Evolutionary conservation across 1,140 invertebrate genomes (phyloP), one percentile per base, ranked within the genome.

Genomic region (Ceratina calcarata): DNA sequence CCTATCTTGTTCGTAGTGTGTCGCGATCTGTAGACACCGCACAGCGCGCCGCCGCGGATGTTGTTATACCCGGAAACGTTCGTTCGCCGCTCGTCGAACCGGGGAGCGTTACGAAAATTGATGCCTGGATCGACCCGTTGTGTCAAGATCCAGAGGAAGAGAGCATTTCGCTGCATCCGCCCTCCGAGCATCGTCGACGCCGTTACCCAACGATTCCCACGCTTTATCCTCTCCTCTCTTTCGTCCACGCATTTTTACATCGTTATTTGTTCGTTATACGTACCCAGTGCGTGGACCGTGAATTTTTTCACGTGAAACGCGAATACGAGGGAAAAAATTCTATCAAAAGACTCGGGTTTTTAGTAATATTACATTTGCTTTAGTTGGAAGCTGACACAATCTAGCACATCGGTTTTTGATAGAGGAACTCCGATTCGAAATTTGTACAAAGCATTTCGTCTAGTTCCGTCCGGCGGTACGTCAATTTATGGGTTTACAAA

Each of bases 1-100:
- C 82, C 78, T 80, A 84, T 84, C 81, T 68, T 79, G 83, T 80
- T 75, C 78, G 82, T 83, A 84, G 81, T 84, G 73, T 73, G 75
- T 73, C 58, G 82, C 73, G 78, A 76, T 71, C 72, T 75, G 68
- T 62, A 76, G 84, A 67, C 60, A 70, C 62, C 61, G 60, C 37
- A 45, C 6, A 45, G 37, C 37, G 37, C 37, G 37, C 37, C 37
- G 37, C 37, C 3, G 74, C 79, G 85, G 80, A 86, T 85, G 84
- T 73, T 76, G 80, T 58, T 83, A 73, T 72, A 80, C 61, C 53
- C 70, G 77, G 83, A 83, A 85, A 85, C 58, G 80, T 73, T 58
- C 65, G 57, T 68, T 82, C 53, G 76, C 37, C 82, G 79, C 49
- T 78, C 83, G 83, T 85, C 84, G 83, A 85, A 85, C 84, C 64